Evolutionary conservation across 2,113 vertebrate genomes (phyloP), one percentile per base, ranked within the genome.

Genomic region (Cavia aperea): DNA sequence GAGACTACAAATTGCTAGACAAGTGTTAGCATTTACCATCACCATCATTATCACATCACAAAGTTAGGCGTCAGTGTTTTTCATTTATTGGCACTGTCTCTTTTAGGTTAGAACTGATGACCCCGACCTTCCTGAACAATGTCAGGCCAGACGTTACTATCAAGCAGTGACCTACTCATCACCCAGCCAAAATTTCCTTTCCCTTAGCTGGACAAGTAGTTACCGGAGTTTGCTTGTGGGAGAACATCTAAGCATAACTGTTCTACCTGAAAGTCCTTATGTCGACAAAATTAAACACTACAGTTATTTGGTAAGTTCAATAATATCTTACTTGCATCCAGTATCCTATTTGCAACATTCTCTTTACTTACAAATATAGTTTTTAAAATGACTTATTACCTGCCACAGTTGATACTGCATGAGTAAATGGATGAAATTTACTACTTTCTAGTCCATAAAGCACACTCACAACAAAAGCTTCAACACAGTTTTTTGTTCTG

Each of bases 281-380:
- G 96, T 96, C 87, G 78, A 98, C 66, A 97, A 97, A 70, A 94
- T 98, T 89, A 94, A 89, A 24, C 90, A 94, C 54, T 98, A 98
- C 96, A 98, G 96, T 96, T 99, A 98, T 94, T 96, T 98, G 98
- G 98, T 99, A 95, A 97, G 97, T 82, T 90, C 58, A 49, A 5
- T 73, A 86, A 81, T 62, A 46, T 43, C 23, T 85, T 31, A 24
- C 46, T 92, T 60, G 14, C 29, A 39, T 39, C 58, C 36, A n/a
- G 58, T 49, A 8, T 39, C 31, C 24, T 75, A 23, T 82, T 75
- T 49, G 23, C 15, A 75, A 31, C 10, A n/a, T n/a, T 49, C 83
- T 89, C 56, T 89, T 83, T 85, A n/a, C 56, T 92, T 46, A 63
- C 23, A 11, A 23, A 58, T 88, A 72, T 49, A 78, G 54, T 56